Evolutionary conservation across 2,113 vertebrate species (phyloP), one percentile per base, ranked within the genome.

Genomic region (Chamaea fasciata): DNA sequence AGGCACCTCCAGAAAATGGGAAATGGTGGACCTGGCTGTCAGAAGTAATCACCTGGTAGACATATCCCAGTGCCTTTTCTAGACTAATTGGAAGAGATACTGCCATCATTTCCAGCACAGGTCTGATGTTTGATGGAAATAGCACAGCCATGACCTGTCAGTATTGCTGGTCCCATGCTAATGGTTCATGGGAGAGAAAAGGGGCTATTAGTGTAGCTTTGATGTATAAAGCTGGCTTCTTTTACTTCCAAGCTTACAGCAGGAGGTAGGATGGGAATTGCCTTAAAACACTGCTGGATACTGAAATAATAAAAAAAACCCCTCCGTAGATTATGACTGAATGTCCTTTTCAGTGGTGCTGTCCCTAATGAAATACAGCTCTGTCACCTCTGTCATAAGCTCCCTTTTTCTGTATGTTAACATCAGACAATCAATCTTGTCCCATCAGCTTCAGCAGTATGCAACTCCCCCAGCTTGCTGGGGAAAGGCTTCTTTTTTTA

Each of bases 241-340:
- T 94, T 81, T 85, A 33, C 71, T 80, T 95, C 75, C 63, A 89
- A 87, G 57, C 39, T 88, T 88, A 52, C 76, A 90, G 94, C 85
- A 88, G 88, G 85, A 93, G 60, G 53, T 37, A 67, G 82, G 68
- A 93, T 88, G 52, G 75, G 64, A 95, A 90, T 70, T 93, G 50
- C 71, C 92, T 92, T 89, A 91, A 94, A 96, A 87, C 88, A 68
- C 86, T 75, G 83, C 73, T 86, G 90, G 89, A 95, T 75, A 80
- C 41, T 49, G 82, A 95, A 91, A 95, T 88, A 95, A 96, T 89
- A 95, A 88, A 92, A 55, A 33, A 33, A 2, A 6, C 8, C 5
- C 14, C 39, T 31, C 33, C 69, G 62, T 13, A 63, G 68, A 77
- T 83, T 69, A 56, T 63, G 63, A 91, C 49, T 68, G 79, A 93